A percentile compares a stretch with the other conserved stretches of the same genome.
Evolutionary conservation across 2,797 vertebrate species (phyloP).

Genomic region (Characodon lateralis): DNA sequence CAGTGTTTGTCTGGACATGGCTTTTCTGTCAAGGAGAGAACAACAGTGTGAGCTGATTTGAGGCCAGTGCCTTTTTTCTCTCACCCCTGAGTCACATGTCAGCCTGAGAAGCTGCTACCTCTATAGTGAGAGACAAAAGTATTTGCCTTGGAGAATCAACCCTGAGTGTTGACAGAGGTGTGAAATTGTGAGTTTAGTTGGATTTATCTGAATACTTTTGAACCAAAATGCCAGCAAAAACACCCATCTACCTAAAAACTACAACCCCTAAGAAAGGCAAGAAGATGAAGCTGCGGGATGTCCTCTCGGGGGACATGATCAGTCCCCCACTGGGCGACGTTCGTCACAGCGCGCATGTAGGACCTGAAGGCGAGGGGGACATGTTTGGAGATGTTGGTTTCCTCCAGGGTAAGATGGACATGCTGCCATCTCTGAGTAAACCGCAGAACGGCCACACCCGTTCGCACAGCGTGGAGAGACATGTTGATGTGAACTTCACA

Average conservation of each 20-base stretch:
- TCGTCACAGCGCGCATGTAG: constrained; percentile 86
- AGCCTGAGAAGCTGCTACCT: constrained; percentile 37
- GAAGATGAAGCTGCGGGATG: constrained; percentile 79
- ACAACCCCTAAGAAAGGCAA: constrained; percentile 83
- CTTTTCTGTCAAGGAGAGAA: constrained; percentile 22
- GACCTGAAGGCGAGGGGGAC: constrained; percentile 79
- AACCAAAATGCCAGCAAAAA: constrained; percentile 85
- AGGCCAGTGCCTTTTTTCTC: constrained; percentile 54
- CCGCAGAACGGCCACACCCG: constrained; percentile 50
- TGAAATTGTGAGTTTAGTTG: background rate
- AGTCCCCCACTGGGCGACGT: constrained; percentile 87
- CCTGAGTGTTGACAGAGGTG: constrained; percentile 8
- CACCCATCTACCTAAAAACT: constrained; percentile 86
- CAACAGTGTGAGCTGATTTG: constrained; percentile 50
- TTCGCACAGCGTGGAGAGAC: constrained; percentile 70
- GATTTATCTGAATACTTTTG: background rate
- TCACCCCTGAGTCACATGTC: constrained; percentile 55
- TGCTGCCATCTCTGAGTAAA: constrained; percentile 73
- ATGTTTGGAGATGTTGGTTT: constrained; percentile 89
- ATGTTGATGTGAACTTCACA: constrained; percentile 42
- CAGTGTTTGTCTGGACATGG: background rate
- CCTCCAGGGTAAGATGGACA: constrained; percentile 83
- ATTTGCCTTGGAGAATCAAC: constrained; percentile 25
- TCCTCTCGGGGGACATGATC: constrained; percentile 87
- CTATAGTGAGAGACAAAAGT: constrained; percentile 44